A percentile compares a stretch with the other conserved stretches of the same genome.
Evolutionary conservation across 1,140 invertebrate species (phyloP).

Genomic region (Leucophenga varia): DNA sequence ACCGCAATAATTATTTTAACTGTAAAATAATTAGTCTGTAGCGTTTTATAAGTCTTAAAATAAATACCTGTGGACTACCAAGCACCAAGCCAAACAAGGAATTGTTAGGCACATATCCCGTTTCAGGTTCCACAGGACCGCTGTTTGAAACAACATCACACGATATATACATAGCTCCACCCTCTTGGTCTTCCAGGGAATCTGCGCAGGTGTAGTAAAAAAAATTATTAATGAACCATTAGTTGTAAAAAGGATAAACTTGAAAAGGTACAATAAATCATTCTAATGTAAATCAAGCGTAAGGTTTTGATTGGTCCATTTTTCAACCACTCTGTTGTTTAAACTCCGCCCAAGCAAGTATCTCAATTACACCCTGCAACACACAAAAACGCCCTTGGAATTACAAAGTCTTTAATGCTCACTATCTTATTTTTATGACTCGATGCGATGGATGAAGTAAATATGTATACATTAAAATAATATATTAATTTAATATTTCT

Average conservation of each 20-base stretch:
- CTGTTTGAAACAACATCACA: constrained; percentile 57
- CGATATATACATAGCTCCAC: constrained; percentile 58
- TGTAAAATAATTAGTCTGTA: too few species aligned
- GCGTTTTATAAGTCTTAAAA: constrained; percentile 11
- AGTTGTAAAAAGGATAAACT: too few species aligned
- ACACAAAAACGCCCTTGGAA: too few species aligned
- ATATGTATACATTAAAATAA: not conserved
- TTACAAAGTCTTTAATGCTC: too few species aligned
- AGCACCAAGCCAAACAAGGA: constrained; percentile 55
- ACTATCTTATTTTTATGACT: too few species aligned
- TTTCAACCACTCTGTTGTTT: not conserved
- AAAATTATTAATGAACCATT: not conserved
- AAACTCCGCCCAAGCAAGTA: not conserved
- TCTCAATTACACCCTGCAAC: too few species aligned
- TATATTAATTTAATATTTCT: not conserved
- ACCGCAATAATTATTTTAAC: too few species aligned
- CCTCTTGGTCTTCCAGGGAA: constrained; percentile 58
- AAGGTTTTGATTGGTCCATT: too few species aligned
- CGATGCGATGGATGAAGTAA: too few species aligned
- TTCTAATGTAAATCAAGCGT: too few species aligned
- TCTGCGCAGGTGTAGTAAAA: constrained; percentile 35
- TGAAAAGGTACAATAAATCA: too few species aligned
- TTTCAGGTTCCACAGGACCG: constrained; percentile 56
- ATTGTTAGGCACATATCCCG: constrained; percentile 57
- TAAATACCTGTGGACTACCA: constrained; percentile 55